Conservation (phyloP, 2,113 vertebrate species). For the Phrynosoma platyrhinos region DNA sequence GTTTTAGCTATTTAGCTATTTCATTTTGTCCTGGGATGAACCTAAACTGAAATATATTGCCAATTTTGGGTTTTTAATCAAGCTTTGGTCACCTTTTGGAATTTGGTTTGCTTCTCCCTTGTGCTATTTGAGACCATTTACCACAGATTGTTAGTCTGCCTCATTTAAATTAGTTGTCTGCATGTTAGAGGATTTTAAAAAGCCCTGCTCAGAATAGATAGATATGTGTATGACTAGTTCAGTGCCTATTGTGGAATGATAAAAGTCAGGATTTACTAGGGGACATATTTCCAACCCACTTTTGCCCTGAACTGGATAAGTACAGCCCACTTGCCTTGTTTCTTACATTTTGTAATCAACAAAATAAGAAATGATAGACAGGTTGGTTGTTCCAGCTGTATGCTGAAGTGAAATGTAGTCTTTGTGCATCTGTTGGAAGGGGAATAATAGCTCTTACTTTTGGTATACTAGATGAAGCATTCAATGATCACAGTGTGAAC, state of each 20-base stretch:
- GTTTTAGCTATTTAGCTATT: no score
- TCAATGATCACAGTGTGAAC: background rate
- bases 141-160: background rate
- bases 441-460: no score
- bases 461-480: no score
- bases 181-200: background rate
- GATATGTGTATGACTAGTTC: constrained; percentile 5
- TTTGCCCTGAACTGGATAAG: background rate
- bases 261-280: constrained; percentile 7
- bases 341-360: fast-evolving
- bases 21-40: background rate
- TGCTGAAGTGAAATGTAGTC: no score
- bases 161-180: background rate
- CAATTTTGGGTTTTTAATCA: background rate
- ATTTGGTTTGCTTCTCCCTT: background rate
- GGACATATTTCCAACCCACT: fast-evolving
- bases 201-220: background rate
- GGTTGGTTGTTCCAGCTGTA: constrained; percentile 4
- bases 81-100: background rate
- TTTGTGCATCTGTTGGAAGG: no score
- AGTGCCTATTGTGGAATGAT: background rate
- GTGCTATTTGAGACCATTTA: background rate
- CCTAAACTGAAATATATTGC: background rate
- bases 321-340: background rate
- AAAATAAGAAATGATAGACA: background rate